phyloP scores from a whole-genome alignment of 2,113 vertebrate genomes.

The Coryphaenoides rupestris region DNA sequence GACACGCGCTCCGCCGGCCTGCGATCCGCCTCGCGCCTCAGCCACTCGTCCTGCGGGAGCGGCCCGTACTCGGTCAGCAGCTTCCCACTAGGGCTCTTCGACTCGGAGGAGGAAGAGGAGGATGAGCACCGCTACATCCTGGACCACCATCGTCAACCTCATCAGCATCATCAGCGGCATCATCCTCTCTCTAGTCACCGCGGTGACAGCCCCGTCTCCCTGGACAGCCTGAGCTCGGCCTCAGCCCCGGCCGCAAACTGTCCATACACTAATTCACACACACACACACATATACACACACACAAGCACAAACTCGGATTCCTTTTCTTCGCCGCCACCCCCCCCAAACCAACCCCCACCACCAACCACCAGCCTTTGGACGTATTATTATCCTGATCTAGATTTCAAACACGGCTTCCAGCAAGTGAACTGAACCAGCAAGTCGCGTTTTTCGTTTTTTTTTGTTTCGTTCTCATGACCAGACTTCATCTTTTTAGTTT shows the following conservation, averaged over 20 bases:
- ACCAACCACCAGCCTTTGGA: slow-evolving; percentile 15
- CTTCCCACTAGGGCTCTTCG: slow-evolving; percentile 68
- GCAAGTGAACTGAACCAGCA: no score
- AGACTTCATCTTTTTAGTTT: no score
- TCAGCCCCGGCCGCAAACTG: background rate
- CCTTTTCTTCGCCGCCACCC: slow-evolving; percentile 18
- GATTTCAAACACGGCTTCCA: slow-evolving; percentile 12
- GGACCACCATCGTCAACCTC: no score
- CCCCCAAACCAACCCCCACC: no score
- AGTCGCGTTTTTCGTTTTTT: no score
- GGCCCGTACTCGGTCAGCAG: slow-evolving; percentile 26
- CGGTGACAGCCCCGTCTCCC: slow-evolving; percentile 52
- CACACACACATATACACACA: slow-evolving; percentile 2
- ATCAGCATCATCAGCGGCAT: slow-evolving; percentile 1
- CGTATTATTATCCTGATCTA: slow-evolving; percentile 24
- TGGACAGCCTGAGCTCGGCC: slow-evolving; percentile 65
- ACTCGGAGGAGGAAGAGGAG: slow-evolving; percentile 72
- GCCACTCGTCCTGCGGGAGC: slow-evolving; percentile 62
- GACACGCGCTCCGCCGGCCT: slow-evolving; percentile 40
- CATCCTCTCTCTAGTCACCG: no score
- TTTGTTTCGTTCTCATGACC: no score
- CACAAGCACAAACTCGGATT: background rate
- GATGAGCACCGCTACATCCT: background rate
- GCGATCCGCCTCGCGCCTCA: slow-evolving; percentile 61
- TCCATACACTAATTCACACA: background rate